A percentile compares a stretch with the other conserved stretches of the same genome.
Evolutionary conservation across 2,888 invertebrate species (phyloP).

Genomic region (Hirtodrosophila confusa): DNA sequence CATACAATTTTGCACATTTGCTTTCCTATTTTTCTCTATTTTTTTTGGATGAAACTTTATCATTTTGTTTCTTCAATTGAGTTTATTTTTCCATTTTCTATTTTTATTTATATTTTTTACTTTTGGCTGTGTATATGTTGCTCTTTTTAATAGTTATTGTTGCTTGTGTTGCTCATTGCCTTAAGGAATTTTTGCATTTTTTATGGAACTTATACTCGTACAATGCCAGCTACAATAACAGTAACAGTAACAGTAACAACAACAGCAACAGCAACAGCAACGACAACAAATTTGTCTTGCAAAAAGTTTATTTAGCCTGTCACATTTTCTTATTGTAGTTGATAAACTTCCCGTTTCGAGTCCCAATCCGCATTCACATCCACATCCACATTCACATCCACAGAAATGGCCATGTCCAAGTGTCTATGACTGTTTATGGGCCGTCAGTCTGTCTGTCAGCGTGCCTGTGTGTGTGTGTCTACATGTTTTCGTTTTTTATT

Average conservation of each 20-base stretch:
- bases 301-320: constrained; percentile 64
- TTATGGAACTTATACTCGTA: constrained; percentile 50
- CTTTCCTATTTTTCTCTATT: constrained; percentile 2
- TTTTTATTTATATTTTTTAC: constrained; percentile 3
- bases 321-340: constrained; percentile 78
- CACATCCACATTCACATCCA: background rate
- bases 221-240: constrained; percentile 47
- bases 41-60: constrained; percentile 36
- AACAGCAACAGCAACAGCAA: constrained; percentile 30
- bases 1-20: constrained; percentile 54
- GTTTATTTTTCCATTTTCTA: constrained; percentile 50
- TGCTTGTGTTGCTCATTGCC: constrained; percentile 19
- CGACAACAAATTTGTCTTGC: constrained; percentile 57
- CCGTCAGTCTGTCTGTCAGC: constrained; percentile 55
- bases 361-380: constrained; percentile 22
- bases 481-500: constrained; percentile 74
- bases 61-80: constrained; percentile 53
- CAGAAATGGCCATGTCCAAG: constrained; percentile 64
- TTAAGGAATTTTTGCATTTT: constrained; percentile 63
- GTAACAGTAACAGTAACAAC: constrained; percentile 7
- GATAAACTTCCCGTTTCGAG: constrained; percentile 71
- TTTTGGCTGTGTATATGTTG: constrained; percentile 4
- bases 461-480: constrained; percentile 33
- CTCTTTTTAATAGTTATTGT: constrained; percentile 1
- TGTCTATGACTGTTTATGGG: constrained; percentile 77